Base-by-base conservation (phyloP, 2,797 vertebrate genomes). In the Chromobotia macracanthus region DNA sequence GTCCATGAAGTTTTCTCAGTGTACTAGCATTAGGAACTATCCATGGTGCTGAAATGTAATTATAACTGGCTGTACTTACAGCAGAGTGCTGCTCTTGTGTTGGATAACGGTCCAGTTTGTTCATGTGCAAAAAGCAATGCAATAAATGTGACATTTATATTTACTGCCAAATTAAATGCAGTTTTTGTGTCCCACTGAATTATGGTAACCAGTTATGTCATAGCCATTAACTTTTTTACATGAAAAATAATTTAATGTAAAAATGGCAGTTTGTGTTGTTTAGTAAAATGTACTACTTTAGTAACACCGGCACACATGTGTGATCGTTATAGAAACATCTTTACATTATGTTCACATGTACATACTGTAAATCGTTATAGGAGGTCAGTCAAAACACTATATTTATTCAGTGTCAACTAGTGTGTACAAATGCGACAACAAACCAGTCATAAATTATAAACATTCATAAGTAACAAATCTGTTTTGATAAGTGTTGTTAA, bases 21-120 rank as follows among this genome's bases (percentile, higher is more conserved):
- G 48, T 56, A 3, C 50, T 16, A 18, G 60, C 61, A 55, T 56
- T 65, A 11, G 46, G 25, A 28, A 19, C 56, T 77, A 38, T 79
- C 68, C 31, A 0, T 72, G 75, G 53, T 19, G 18, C 61, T 72
- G 38, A 79, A 66, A 66, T 58, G 21, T 72, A 66, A 72, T 79
- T 79, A 56, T 21, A 66, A 65, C 9, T 31, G 12, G 1, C 61
- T 58, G 61, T 66, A 46, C 61, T 72, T 65, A 44, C 7, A 44
- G 58, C 48, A 64, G 85, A 87, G 86, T 88, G 75, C 86, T 88
- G 75, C 86, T 79, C 56, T 60, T 46, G 7, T 68, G n/a, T 53
- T 71, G 19, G 6, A 65, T 28, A 55, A 21, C 44, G 19, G 51
- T 25, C 28, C 28, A 4, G 67, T 58, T 53, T 41, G n/a, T 55